Evolutionary conservation across 1,140 invertebrate species (phyloP).

Genomic region (Bombus waltoni): DNA sequence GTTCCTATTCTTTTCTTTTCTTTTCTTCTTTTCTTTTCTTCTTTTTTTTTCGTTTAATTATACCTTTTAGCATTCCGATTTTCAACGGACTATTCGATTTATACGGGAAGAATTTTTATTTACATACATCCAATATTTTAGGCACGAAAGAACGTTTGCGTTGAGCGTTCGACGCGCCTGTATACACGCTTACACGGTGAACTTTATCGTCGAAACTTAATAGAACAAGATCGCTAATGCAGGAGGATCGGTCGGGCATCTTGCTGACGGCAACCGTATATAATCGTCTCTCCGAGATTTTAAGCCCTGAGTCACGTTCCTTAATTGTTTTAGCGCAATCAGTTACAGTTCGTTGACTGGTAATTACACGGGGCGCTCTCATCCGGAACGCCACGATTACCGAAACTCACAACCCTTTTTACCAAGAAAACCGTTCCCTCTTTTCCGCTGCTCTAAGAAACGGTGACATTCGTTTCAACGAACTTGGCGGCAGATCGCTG

Average conservation of each 20-base stretch:
- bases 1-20: neutral
- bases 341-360: conserved; percentile 60
- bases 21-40: no score
- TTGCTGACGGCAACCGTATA: conserved; percentile 27
- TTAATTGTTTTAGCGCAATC: conserved; percentile 63
- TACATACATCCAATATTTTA: no score
- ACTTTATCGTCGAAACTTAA: conserved; percentile 1
- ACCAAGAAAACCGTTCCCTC: conserved; percentile 15
- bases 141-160: no score
- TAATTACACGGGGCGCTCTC: conserved; percentile 44
- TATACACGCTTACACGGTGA: no score
- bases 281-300: conserved; percentile 40
- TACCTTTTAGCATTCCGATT: neutral
- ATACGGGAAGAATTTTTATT: no score
- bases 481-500: neutral
- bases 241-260: conserved; percentile 27
- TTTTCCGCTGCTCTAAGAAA: conserved; percentile 24
- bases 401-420: conserved; percentile 23
- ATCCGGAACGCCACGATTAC: neutral
- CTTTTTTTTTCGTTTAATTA: neutral
- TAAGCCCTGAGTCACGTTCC: conserved; percentile 58
- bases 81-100: neutral
- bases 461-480: conserved; percentile 29
- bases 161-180: no score
- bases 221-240: conserved; percentile 49